Percentiles rank a stretch among this genome's conserved stretches.
Conservation (phyloP, 2,888 invertebrate species). For the Neoitamus cyanurus region DNA sequence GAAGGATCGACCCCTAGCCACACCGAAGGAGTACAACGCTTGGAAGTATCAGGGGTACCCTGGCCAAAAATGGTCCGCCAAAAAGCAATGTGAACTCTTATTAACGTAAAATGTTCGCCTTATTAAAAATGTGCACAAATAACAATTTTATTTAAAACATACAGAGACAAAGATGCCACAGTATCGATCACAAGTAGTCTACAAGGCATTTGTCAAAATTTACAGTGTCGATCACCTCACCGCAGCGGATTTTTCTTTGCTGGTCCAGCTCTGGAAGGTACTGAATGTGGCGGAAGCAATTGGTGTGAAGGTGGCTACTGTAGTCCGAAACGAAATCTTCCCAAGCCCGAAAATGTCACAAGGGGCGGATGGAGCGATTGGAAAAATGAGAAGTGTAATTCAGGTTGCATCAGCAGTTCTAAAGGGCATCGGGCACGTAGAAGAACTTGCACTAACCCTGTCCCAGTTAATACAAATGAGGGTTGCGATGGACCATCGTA, state of each 20-base stretch:
- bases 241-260: slow-evolving; percentile 80
- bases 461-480: slow-evolving; percentile 67
- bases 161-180: slow-evolving; percentile 74
- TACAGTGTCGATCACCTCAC: slow-evolving; percentile 79
- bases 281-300: slow-evolving; percentile 75
- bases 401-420: slow-evolving; percentile 75
- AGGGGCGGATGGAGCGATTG: slow-evolving; percentile 75
- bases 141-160: not conserved
- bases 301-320: slow-evolving; percentile 78
- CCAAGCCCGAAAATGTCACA: slow-evolving; percentile 61
- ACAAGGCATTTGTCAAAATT: slow-evolving; percentile 72
- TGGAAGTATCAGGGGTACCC: slow-evolving; percentile 73
- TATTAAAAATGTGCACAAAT: not conserved
- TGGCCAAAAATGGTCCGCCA: slow-evolving; percentile 77
- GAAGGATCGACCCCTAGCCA: slow-evolving; percentile 69
- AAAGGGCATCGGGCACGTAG: slow-evolving; percentile 72
- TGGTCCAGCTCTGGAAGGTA: slow-evolving; percentile 86
- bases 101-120: slow-evolving; percentile 59
- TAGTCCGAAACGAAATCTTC: slow-evolving; percentile 61
- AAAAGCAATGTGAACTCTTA: slow-evolving; percentile 79
- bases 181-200: slow-evolving; percentile 65
- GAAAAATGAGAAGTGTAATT: slow-evolving; percentile 72
- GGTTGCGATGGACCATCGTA: slow-evolving; percentile 74
- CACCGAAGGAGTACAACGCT: slow-evolving; percentile 71
- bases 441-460: slow-evolving; percentile 70